Base-by-base conservation (phyloP, 1,140 invertebrate species). In the Agrypnia vestita region DNA sequence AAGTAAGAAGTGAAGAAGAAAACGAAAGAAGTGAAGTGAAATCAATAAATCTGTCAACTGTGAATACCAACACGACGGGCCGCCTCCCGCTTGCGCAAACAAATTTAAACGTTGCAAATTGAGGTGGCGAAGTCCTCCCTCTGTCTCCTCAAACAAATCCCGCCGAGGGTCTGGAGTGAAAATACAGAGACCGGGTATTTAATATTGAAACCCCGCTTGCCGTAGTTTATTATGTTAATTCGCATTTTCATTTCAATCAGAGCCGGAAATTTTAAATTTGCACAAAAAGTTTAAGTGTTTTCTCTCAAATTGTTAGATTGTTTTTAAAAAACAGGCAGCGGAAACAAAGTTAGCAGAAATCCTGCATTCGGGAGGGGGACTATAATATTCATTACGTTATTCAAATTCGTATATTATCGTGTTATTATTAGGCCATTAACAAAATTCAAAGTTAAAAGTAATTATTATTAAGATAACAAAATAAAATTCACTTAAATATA, bases 21-120 rank as follows among this genome's bases (percentile, higher is more conserved):
- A 80, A 55, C 7, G 25, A 74, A 75, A 75, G 78, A 80, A 80
- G 61, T 25, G 51, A 73, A 59, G 71, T 53, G 44, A 78, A 77
- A 81, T 81, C 80, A 56, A 81, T 81, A 78, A 81, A 75, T 17
- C 69, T 81, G 80, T 81, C 80, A 62, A 73, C 80, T 74, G 69
- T 73, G 76, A 78, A 81, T 74, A n/a, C 55, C 72, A 11, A 72
- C 49, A 55, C 69, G 51, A 53, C 17, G 69, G 19, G 21, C 51
- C 15, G 19, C 49, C 21, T 47, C 51, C 43, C 12, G 73, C 25
- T 15, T 59, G 25, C 17, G 15, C 55, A 75, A 61, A 75, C 73
- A 75, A 75, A 61, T 61, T 61, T 76, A 76, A 76, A 47, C 75
- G 44, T 64, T 51, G 75, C 75, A 62, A 76, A 76, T 76, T 76